Base-by-base conservation (phyloP, 2,797 vertebrate species). In the Graptemys geographica region DNA sequence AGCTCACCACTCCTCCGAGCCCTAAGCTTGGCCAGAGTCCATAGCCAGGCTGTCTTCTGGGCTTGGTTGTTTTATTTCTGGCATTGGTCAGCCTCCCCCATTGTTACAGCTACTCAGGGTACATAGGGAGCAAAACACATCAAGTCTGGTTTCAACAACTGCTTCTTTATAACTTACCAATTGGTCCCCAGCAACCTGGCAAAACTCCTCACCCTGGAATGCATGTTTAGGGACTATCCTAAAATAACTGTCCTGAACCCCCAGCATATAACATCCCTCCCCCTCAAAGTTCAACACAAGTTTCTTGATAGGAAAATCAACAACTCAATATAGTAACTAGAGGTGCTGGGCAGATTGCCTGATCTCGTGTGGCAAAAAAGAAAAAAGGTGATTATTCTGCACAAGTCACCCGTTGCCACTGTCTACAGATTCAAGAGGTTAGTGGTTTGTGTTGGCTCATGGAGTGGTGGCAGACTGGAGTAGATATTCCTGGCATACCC, bases 11-110 rank as follows among this genome's bases (percentile, higher is more conserved):
- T 6, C 37, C 69, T 72, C 69, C 23, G 5, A 72, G 69, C 69
- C 37, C n/a, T 21, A 5, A 72, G 19, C n/a, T 72, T 72, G 69
- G 37, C 37, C 69, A 12, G 69, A 41, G 19, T 72, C 69, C 69
- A 72, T 72, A 41, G 37, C n/a, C 21, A 23, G 19, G 65, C 65
- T 37, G n/a, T 72, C 21, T 72, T 72, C n/a, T 41, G 69, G 37
- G 21, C n/a, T 92, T 78, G 65, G 44, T 94, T 89, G 91, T 89
- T 83, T 96, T 94, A 96, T 57, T 84, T 55, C 89, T 93, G 79
- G 84, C 87, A 81, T 79, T 87, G 94, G 91, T 78, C 87, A 96
- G 23, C 90, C 21, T 41, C 21, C 18, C 19, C 5, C 59, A 62
- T 33, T 23, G 18, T 69, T 37, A 69, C 18, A 69, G 33, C 65